Conservation (phyloP, 1,140 invertebrate genomes). For the Heliconius melpomene region DNA sequence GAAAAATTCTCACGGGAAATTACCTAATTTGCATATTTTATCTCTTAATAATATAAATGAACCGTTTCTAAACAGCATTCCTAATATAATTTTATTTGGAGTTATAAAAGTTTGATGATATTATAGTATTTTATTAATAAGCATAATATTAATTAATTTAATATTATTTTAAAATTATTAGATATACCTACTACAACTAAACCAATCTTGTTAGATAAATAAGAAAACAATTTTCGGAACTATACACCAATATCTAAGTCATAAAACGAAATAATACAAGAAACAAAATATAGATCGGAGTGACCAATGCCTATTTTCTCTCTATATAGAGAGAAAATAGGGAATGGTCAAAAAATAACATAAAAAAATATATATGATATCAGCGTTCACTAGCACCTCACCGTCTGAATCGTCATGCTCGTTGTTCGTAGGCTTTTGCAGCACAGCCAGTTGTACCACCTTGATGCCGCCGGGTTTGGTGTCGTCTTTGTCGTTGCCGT, state of each 20-base stretch:
- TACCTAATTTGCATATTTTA: background rate
- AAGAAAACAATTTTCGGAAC: too few species aligned
- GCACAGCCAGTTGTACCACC: constrained; percentile 67
- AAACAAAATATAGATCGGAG: too few species aligned
- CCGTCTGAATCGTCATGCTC: constrained; percentile 72
- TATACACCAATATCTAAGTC: too few species aligned
- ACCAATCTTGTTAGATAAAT: too few species aligned
- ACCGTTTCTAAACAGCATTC: constrained; percentile 3
- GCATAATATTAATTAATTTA: background rate
- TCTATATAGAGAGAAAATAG: too few species aligned
- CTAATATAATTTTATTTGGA: background rate
- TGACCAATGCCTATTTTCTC: too few species aligned
- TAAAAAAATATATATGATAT: constrained; percentile 9
- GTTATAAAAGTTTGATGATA: background rate
- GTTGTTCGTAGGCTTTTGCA: constrained; percentile 71
- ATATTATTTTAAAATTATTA: too few species aligned
- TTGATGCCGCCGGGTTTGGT: constrained; percentile 63
- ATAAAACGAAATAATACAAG: too few species aligned
- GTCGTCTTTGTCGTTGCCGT: constrained; percentile 50
- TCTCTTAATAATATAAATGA: background rate
- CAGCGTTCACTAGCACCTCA: constrained; percentile 45
- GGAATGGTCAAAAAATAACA: background rate
- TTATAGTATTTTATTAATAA: background rate
- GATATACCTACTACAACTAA: too few species aligned
- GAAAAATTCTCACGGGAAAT: constrained; percentile 1